Evolutionary conservation across 2,797 vertebrate genomes (phyloP).

Genomic region (Acridotheres tristis): DNA sequence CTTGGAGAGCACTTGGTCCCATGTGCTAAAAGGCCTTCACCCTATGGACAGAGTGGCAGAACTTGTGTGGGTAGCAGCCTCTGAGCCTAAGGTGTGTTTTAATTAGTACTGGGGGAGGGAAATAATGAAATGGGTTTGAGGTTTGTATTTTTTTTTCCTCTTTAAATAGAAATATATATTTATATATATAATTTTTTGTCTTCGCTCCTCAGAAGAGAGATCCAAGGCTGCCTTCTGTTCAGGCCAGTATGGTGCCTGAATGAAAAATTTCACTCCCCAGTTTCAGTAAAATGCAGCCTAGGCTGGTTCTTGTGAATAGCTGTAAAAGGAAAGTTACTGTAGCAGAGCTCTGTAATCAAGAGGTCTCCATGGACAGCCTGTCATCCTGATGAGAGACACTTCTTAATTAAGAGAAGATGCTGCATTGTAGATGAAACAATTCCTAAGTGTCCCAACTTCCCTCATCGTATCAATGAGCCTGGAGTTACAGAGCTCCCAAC

Average conservation of each 20-base stretch:
- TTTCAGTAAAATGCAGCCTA: not conserved
- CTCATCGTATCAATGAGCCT: not conserved
- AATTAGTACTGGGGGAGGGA: not conserved
- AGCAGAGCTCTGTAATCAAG: not conserved
- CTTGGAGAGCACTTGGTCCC: not conserved
- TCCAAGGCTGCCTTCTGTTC: not conserved
- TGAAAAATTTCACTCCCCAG: not conserved
- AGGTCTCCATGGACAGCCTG: not conserved
- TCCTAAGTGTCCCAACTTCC: not conserved
- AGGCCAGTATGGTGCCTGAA: not conserved
- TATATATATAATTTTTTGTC: not conserved
- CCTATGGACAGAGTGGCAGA: not conserved
- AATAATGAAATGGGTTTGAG: not conserved
- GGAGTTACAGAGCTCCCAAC: not conserved
- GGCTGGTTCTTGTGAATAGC: not conserved
- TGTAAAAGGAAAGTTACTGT: not conserved
- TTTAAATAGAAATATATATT: not conserved
- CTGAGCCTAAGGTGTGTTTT: not conserved
- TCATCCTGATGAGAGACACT: not conserved
- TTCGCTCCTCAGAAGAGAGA: not conserved
- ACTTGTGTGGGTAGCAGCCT: not conserved
- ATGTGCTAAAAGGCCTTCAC: not conserved
- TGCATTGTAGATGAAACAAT: not conserved
- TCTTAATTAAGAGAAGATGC: constrained; percentile 8
- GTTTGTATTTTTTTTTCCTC: rapidly evolving